phyloP scores from a whole-genome alignment of 2,888 invertebrate genomes.

The Leucophenga montana region DNA sequence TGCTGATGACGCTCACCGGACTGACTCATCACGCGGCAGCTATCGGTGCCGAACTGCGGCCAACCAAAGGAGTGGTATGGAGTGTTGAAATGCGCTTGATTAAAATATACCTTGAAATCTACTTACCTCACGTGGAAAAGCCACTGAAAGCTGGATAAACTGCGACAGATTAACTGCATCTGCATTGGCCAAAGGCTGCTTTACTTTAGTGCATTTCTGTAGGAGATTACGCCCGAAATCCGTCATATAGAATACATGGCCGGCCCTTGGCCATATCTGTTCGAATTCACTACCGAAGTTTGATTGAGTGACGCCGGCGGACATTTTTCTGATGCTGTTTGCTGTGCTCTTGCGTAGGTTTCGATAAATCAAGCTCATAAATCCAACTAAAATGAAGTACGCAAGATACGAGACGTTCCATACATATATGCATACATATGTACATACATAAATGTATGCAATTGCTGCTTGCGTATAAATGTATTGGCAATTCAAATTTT shows the following conservation, averaged over 20 bases:
- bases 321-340: too few species aligned
- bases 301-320: too few species aligned
- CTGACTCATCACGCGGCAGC: conserved; percentile 65
- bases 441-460: too few species aligned
- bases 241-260: conserved; percentile 36
- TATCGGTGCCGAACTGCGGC: conserved; percentile 69
- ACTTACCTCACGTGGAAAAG: conserved; percentile 64
- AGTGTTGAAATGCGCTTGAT: neutral
- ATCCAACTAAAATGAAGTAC: too few species aligned
- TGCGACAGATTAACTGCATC: conserved; percentile 44
- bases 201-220: conserved; percentile 49
- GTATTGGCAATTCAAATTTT: too few species aligned
- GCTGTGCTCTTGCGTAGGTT: too few species aligned
- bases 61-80: neutral
- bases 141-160: conserved; percentile 53
- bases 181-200: conserved; percentile 47
- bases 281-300: conserved; percentile 63
- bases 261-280: conserved; percentile 53
- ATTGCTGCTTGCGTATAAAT: too few species aligned
- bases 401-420: too few species aligned
- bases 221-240: conserved; percentile 56
- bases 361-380: too few species aligned
- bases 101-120: neutral
- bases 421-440: too few species aligned
- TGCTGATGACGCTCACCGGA: conserved; percentile 50